Evolutionary conservation across 2,797 vertebrate species (phyloP).

Genomic region (Heterohyrax brucei): DNA sequence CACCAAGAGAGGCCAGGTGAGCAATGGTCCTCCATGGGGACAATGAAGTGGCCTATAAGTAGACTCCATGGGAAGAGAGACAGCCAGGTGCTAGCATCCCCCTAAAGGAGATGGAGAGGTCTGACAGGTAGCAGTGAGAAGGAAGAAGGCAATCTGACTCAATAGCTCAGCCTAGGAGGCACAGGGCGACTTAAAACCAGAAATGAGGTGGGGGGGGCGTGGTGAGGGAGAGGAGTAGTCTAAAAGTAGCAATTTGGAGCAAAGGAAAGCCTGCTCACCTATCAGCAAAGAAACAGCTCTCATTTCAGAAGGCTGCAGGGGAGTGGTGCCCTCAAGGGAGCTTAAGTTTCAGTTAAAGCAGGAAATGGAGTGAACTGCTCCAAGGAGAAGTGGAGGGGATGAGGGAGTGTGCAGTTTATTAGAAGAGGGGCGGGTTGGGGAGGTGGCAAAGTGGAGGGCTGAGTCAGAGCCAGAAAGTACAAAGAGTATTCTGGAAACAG

Average conservation of each 20-base stretch:
- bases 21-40: not conserved
- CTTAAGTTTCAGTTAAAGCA: slow-evolving; percentile 22
- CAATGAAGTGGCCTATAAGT: not conserved
- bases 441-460: not conserved
- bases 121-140: not conserved
- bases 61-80: not conserved
- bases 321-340: slow-evolving; percentile 19
- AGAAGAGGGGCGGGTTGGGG: not conserved
- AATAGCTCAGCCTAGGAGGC: not conserved
- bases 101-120: not conserved
- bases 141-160: not conserved
- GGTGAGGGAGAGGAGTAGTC: not conserved
- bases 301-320: slow-evolving; percentile 46
- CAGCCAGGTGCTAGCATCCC: accelerated
- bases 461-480: not conserved
- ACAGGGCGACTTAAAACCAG: not conserved
- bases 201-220: not conserved
- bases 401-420: not conserved
- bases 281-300: slow-evolving; percentile 70
- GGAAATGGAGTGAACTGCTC: not conserved
- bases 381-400: not conserved
- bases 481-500: not conserved
- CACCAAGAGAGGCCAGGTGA: not conserved
- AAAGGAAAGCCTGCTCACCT: not conserved
- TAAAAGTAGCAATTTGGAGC: not conserved